Evolutionary conservation across 35 echinoderm and acorn worm genomes (phyloP).

Genomic region (Holothuria glaberrima): DNA sequence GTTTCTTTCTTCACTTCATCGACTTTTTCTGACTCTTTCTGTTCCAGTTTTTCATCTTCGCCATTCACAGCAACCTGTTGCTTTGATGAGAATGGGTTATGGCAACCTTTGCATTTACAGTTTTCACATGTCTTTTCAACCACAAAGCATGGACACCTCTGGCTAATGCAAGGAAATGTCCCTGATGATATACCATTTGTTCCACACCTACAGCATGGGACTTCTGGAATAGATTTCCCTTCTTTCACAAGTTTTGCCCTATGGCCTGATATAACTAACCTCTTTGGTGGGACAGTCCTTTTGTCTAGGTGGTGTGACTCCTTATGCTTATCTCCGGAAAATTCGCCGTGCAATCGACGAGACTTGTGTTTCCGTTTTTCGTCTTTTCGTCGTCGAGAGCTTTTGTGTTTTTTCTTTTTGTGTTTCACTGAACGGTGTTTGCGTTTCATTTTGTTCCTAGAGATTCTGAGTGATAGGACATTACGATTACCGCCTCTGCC

Average conservation of each 20-base stretch:
- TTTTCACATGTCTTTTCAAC: constrained; percentile 65
- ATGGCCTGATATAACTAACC: constrained; percentile 81
- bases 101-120: constrained; percentile 88
- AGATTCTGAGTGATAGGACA: neutral
- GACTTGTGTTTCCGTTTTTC: constrained; percentile 15
- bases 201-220: constrained; percentile 82
- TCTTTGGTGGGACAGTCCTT: constrained; percentile 22
- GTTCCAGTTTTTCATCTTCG: neutral
- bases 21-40: neutral
- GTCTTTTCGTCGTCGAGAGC: constrained; percentile 32
- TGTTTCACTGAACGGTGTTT: constrained; percentile 50
- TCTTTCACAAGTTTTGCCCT: constrained; percentile 78
- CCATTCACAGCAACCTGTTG: neutral
- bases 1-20: constrained; percentile 31
- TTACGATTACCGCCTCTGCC: neutral
- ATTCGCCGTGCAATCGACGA: neutral
- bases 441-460: constrained; percentile 28
- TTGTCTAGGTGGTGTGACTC: neutral
- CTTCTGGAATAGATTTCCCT: constrained; percentile 57
- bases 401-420: constrained; percentile 57
- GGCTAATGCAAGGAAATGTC: constrained; percentile 70
- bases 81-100: constrained; percentile 62
- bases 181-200: constrained; percentile 71
- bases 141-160: constrained; percentile 88
- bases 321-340: neutral